Evolutionary conservation across 92 coral and sea anemone species (phyloP), one percentile per base, ranked within the genome.

Genomic region (Porites lobata): DNA sequence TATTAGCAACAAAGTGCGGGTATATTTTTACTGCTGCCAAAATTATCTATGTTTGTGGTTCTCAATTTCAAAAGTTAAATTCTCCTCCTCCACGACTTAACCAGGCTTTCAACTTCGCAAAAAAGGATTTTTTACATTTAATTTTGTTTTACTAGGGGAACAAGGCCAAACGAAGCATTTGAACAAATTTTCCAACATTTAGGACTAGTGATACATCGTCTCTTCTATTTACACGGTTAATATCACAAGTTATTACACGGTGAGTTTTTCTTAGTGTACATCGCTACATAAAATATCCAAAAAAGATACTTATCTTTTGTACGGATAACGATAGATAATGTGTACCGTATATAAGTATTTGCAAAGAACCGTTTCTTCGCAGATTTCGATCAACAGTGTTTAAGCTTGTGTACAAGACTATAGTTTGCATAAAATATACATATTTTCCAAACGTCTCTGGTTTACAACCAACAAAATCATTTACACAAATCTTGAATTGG

Each of bases 171-270:
- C 21, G 14, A 19, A 63, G 21, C 22, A 50, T 64, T 79, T 79
- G 65, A 77, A 32, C 12, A 52, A 29, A 47, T 38, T 19, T 50
- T n/a, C 12, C 9, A 32, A 19, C 13, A 9, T 32, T 21, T 19
- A 6, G 18, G 53, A 26, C 20, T 65, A 65, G 54, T 13, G 47
- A 79, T 47, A 62, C 84, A 66, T 17, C 77, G 50, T 6, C 22
- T 72, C 69, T 26, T 17, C 18, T 52, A 69, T 69, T 68, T 50
- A 22, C 14, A 69, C 67, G 77, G 85, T 81, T 52, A 52, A 76
- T 26, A 26, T 3, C 11, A 2, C 29, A 53, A 69, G 15, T 65
- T 50, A 63, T 63, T 12, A 0, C 43, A 8, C 72, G 8, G 17
- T 3, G 17, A 67, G 17, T 7, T 8, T 6, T 17, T 22, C 7